These are phyloP conservation scores for Lophius americanus DNA, from an alignment of 2,797 vertebrate genomes.

Conservation along the genomic window DNA sequence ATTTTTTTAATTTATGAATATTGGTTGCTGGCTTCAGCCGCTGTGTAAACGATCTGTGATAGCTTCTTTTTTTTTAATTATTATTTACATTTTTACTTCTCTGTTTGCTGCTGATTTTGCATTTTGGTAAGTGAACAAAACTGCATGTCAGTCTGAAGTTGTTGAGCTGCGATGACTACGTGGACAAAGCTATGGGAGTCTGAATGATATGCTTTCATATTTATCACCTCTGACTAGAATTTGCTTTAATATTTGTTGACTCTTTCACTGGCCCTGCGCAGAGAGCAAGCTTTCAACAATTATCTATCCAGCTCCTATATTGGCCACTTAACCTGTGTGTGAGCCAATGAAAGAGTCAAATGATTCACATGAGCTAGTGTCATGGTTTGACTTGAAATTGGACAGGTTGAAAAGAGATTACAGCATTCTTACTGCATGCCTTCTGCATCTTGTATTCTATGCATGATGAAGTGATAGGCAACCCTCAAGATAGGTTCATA, in stretches of 20 bases:
- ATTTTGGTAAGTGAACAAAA: conserved; percentile 88
- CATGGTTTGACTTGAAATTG: conserved; percentile 46
- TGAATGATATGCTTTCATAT: conserved; percentile 76
- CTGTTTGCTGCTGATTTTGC: conserved; percentile 88
- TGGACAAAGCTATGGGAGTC: conserved; percentile 64
- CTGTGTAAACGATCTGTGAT: conserved; percentile 58
- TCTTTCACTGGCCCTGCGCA: conserved; percentile 82
- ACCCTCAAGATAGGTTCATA: conserved; percentile 22
- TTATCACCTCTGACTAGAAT: conserved; percentile 73
- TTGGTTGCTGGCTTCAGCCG: conserved; percentile 30
- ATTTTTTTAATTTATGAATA: conserved; percentile 5
- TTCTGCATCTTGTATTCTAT: conserved; percentile 73
- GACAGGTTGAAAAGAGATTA: conserved; percentile 40
- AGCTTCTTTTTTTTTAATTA: conserved; percentile 64
- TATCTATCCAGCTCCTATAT: conserved; percentile 9
- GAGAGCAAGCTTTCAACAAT: conserved; percentile 18
- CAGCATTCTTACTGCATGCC: conserved; percentile 75
- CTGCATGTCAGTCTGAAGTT: conserved; percentile 87
- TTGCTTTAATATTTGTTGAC: conserved; percentile 69
- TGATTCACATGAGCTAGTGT: conserved; percentile 30
- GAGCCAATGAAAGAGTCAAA: conserved; percentile 82
- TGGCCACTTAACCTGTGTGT: conserved; percentile 7
- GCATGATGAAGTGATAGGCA: conserved; percentile 62
- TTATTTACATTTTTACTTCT: conserved; percentile 84
- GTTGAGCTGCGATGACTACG: conserved; percentile 75